Base-by-base conservation (phyloP, 2,113 vertebrate genomes). In the Albula glossodonta region DNA sequence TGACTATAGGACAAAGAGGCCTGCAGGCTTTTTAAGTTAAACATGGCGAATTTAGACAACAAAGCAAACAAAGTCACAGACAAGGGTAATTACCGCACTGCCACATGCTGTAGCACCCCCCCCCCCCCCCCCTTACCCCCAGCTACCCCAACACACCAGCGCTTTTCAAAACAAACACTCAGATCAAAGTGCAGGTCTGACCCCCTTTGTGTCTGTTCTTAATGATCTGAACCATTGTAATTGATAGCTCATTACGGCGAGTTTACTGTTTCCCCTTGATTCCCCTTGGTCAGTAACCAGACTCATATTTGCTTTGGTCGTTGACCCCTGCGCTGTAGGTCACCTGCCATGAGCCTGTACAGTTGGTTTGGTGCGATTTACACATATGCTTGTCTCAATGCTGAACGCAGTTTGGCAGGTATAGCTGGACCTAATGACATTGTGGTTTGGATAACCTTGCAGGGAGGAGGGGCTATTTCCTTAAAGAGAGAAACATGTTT, bases 191-290 rank as follows among this genome's bases (percentile, higher is more conserved):
- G 12, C 51, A 25, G 70, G 83, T 89, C 87, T 85, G 66, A 86
- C 48, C 41, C 89, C 90, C 85, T 74, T 78, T 88, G 78, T 86
- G 87, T 86, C 80, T 70, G 17, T 8, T 88, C 49, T 84, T 93
- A 93, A 94, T 89, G 92, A 94, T 91, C 90, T 87, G 91, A 88
- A 89, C 86, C 84, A 25, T 80, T 77, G 86, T 92, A 90, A 91
- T 88, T 89, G 88, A 90, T 88, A 81, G 84, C 89, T 92, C 92
- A 91, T 92, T 92, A 92, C 90, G 60, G 86, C 85, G 31, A 74
- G 81, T 84, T 85, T 79, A 87, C 19, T 52, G 82, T 78, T 70
- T 82, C 83, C 81, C 70, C 80, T 78, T 52, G 86, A 53, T 49
- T 88, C 88, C 48, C 70, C 88, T 89, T 51, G 89, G 89, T 88